Conservation (phyloP, 2,888 invertebrate genomes). For the Metopia argyrocephala region DNA sequence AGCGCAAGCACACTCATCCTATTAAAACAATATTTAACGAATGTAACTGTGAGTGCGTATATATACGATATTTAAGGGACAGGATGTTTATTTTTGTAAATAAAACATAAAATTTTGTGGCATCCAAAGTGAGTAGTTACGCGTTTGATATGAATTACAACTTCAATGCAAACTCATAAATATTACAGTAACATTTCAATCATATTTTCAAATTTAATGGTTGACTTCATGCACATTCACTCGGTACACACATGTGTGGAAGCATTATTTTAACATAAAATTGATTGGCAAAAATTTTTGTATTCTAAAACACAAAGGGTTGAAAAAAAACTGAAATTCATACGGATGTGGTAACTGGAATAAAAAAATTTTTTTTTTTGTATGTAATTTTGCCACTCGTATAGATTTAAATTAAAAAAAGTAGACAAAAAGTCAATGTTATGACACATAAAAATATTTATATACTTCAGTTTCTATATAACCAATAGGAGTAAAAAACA, state of each 20-base stretch:
- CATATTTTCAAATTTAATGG: slow-evolving; percentile 63
- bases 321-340: slow-evolving; percentile 22
- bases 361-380: slow-evolving; percentile 15
- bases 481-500: background rate
- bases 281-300: slow-evolving; percentile 50
- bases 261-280: slow-evolving; percentile 45
- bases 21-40: background rate
- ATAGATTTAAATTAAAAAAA: slow-evolving; percentile 19
- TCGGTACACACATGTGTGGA: background rate
- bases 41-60: background rate
- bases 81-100: slow-evolving; percentile 37
- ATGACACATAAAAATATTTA: slow-evolving; percentile 54
- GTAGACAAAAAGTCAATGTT: slow-evolving; percentile 59
- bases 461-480: slow-evolving; percentile 2
- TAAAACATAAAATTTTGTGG: slow-evolving; percentile 39
- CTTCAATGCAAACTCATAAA: slow-evolving; percentile 52
- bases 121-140: slow-evolving; percentile 6
- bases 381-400: background rate
- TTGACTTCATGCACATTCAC: slow-evolving; percentile 32
- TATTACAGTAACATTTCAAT: slow-evolving; percentile 63
- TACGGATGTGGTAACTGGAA: slow-evolving; percentile 19
- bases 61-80: background rate
- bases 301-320: background rate
- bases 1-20: background rate
- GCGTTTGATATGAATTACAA: background rate